phyloP scores from a whole-genome alignment of 2,113 vertebrate genomes.

The human (Homo sapiens) region GRCh38 chr20:8116501-8117000 shows the following conservation, averaged over 20 bases:
- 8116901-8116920: neutral
- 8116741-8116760: slow-evolving; percentile 45
- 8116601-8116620: slow-evolving; percentile 24
- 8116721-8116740: slow-evolving; percentile 31
- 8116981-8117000: neutral
- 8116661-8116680: slow-evolving; percentile 56
- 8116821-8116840: neutral
- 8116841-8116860: neutral
- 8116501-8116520: slow-evolving; percentile 28
- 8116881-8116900: neutral
- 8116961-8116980: neutral
- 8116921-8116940: neutral
- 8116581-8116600: neutral
- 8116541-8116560: slow-evolving; percentile 7
- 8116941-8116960: neutral
- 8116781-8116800: neutral
- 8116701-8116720: neutral
- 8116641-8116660: neutral
- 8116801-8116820: neutral
- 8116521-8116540: slow-evolving; percentile 45
- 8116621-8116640: neutral
- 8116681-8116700: slow-evolving; percentile 15
- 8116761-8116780: slow-evolving; percentile 5
- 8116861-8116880: neutral
- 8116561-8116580: slow-evolving; percentile 56